Percentiles rank a stretch among this genome's conserved stretches.
phyloP scores from a whole-genome alignment of 2,797 vertebrate genomes.

The Megalops cyprinoides region DNA sequence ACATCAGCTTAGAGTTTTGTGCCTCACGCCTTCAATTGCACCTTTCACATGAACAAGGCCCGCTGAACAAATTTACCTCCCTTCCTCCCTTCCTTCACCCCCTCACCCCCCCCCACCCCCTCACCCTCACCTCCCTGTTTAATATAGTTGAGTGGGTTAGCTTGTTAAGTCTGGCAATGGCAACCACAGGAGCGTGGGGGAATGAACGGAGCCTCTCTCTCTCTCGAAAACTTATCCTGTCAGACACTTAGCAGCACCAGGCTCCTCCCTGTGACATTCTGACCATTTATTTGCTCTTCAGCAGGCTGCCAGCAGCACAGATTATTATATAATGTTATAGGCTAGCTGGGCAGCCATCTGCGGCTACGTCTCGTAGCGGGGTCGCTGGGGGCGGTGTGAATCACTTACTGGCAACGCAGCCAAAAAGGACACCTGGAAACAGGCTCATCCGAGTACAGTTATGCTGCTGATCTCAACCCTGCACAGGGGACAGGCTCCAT shows the following conservation, averaged over 20 bases:
- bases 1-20: slow-evolving; percentile 54
- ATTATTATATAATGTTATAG: slow-evolving; percentile 71
- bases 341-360: slow-evolving; percentile 61
- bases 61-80: slow-evolving; percentile 38
- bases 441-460: not conserved
- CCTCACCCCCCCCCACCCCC: too few relatives aligned
- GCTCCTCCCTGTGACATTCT: slow-evolving; percentile 50
- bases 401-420: slow-evolving; percentile 52
- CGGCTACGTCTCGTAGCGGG: slow-evolving; percentile 67
- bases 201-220: slow-evolving; percentile 41
- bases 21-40: slow-evolving; percentile 67
- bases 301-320: slow-evolving; percentile 67
- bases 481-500: too few relatives aligned
- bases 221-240: slow-evolving; percentile 47
- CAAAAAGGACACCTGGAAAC: slow-evolving; percentile 33
- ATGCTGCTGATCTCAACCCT: too few relatives aligned
- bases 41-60: slow-evolving; percentile 59
- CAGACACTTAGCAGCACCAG: slow-evolving; percentile 55
- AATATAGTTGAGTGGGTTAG: slow-evolving; percentile 31
- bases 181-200: slow-evolving; percentile 29
- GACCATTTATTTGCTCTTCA: slow-evolving; percentile 71
- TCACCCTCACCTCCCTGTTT: slow-evolving; percentile 49
- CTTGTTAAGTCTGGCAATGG: too few relatives aligned
- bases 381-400: slow-evolving; percentile 70
- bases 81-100: slow-evolving; percentile 54